Evolutionary conservation across 2,888 invertebrate genomes (phyloP), one percentile per base, ranked within the genome.

Genomic region (Halocaridina rubra): DNA sequence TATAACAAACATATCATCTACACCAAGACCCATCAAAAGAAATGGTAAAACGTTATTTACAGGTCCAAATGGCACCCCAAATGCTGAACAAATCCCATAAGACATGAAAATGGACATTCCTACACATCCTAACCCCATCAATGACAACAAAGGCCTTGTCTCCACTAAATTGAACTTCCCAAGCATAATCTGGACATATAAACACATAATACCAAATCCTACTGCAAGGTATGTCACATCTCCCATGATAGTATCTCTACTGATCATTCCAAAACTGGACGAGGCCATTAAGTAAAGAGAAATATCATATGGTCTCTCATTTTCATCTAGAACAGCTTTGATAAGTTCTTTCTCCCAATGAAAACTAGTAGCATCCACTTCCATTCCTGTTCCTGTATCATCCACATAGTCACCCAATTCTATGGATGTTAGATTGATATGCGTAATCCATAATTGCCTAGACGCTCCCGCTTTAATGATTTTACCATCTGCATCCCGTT

Each of bases 1-100:
- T 91, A 96, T 95, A 0, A 96, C 95, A 91, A 96, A 96, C 93
- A 96, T 95, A 90, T 96, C 96, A 89, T 96, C 96, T 27, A 96
- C 94, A 89, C 93, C 93, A 89, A 95, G 93, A 86, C 96, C 96
- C 93, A 96, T 94, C 13, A 96, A 90, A 82, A 96, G 92, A 91
- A 96, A 96, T 7, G 96, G 96, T 86, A 96, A 91, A 13, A 96
- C 95, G 8, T 95, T 94, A 90, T 96, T 96, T 0, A 96, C 94
- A 0, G 96, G 96, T 0, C 96, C 95, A 90, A 95, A 96, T 53
- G 94, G 93, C 53, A 95, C 92, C 13, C 94, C 94, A 84, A 95
- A 90, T 7, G 94, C 90, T 0, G 95, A 95, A 89, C 95, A 95
- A 89, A 95, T 90, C 76, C 95, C 94, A 81, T 94, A 93, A 0